phyloP scores from a whole-genome alignment of 2,797 vertebrate species.

The Alosa sapidissima region DNA sequence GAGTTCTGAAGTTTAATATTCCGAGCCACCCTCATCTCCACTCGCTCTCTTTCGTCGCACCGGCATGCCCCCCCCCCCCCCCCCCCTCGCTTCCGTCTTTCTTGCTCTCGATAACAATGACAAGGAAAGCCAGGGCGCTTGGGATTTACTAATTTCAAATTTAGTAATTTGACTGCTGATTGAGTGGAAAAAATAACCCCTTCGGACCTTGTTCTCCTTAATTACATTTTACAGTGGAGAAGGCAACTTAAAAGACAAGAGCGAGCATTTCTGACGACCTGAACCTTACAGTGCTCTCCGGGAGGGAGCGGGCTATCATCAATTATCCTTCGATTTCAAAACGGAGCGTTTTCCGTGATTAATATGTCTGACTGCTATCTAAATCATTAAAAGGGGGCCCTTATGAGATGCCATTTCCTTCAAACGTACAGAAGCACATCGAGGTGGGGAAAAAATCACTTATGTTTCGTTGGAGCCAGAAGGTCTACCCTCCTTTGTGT shows the following conservation, averaged over 20 bases:
- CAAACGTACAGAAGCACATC: slow-evolving; percentile 56
- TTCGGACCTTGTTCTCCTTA: slow-evolving; percentile 77
- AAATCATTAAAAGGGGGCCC: slow-evolving; percentile 63
- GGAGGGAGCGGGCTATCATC: slow-evolving; percentile 58
- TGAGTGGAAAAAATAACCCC: slow-evolving; percentile 65
- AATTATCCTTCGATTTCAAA: slow-evolving; percentile 75
- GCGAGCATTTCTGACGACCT: slow-evolving; percentile 66
- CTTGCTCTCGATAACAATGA: slow-evolving; percentile 55
- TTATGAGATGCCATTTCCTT: slow-evolving; percentile 65
- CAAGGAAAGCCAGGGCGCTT: slow-evolving; percentile 60
- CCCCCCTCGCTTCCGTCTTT: neutral
- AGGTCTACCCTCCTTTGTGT: slow-evolving; percentile 51
- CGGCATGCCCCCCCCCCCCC: slow-evolving; percentile 25
- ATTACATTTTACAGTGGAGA: slow-evolving; percentile 77
- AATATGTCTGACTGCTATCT: slow-evolving; percentile 69
- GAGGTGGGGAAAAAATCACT: slow-evolving; percentile 50
- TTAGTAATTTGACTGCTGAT: slow-evolving; percentile 74
- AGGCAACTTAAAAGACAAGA: slow-evolving; percentile 75
- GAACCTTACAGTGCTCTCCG: slow-evolving; percentile 52
- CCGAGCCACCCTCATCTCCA: slow-evolving; percentile 47
- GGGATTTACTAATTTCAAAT: slow-evolving; percentile 77
- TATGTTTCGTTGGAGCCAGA: slow-evolving; percentile 36
- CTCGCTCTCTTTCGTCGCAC: slow-evolving; percentile 38
- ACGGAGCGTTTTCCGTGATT: slow-evolving; percentile 68
- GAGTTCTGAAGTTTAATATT: slow-evolving; percentile 70